A percentile compares a stretch with the other conserved stretches of the same genome.
Conservation (phyloP, 2,888 invertebrate species). For the Argyra leucocephala region DNA sequence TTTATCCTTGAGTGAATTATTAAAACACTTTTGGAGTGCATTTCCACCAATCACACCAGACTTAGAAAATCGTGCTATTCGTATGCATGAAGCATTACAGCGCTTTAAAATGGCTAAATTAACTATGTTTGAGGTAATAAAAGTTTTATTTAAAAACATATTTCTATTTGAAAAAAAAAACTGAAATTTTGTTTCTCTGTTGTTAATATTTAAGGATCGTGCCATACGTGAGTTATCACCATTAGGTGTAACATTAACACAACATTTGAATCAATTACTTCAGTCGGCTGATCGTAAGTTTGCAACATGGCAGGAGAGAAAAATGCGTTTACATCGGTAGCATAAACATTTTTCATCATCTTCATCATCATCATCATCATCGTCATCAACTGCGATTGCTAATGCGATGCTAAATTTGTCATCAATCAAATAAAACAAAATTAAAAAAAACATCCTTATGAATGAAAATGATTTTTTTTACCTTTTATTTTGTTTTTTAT, state of each 20-base stretch:
- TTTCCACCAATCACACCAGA: conserved; percentile 71
- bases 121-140: conserved; percentile 67
- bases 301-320: conserved; percentile 73
- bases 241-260: conserved; percentile 67
- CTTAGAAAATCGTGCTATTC: conserved; percentile 68
- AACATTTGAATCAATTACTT: conserved; percentile 79
- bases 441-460: neutral
- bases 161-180: neutral
- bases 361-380: neutral
- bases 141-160: neutral
- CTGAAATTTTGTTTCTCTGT: neutral
- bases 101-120: conserved; percentile 80
- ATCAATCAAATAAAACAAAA: neutral
- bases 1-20: conserved; percentile 74
- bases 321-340: conserved; percentile 47
- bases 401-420: conserved; percentile 1
- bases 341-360: conserved; percentile 21
- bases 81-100: conserved; percentile 81
- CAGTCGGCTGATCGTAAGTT: conserved; percentile 79
- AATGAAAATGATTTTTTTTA: neutral
- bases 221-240: conserved; percentile 72
- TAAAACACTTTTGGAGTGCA: conserved; percentile 91
- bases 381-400: neutral
- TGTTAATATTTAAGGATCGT: conserved; percentile 53
- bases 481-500: neutral